phyloP scores from a whole-genome alignment of 2,113 vertebrate species.

The Leptocoma aspasia region DNA sequence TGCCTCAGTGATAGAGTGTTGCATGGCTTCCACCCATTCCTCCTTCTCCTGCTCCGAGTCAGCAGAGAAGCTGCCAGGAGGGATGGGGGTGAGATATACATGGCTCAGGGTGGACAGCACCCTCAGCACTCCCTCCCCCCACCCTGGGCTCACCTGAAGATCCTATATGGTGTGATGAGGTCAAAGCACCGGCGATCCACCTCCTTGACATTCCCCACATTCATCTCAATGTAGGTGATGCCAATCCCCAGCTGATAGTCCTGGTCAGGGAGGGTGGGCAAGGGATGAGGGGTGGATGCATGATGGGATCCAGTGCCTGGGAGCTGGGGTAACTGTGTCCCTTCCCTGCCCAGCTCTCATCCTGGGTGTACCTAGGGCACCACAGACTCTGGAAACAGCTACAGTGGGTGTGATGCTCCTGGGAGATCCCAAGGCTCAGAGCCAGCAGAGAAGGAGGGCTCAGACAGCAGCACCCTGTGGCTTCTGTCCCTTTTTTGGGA shows the following conservation, averaged over 20 bases:
- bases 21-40: slow-evolving; percentile 90
- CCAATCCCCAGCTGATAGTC: slow-evolving; percentile 86
- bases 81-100: background rate
- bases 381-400: background rate
- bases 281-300: no score
- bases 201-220: slow-evolving; percentile 90
- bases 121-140: no score
- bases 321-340: background rate
- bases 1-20: slow-evolving; percentile 80
- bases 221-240: slow-evolving; percentile 94
- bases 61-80: slow-evolving; percentile 77
- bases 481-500: background rate
- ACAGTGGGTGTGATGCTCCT: background rate
- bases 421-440: background rate
- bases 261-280: slow-evolving; percentile 48
- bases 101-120: background rate
- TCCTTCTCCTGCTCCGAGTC: slow-evolving; percentile 85
- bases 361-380: background rate
- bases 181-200: slow-evolving; percentile 86
- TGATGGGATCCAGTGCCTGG: background rate
- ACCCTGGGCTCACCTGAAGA: slow-evolving; percentile 79
- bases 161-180: slow-evolving; percentile 90
- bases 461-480: background rate
- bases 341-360: background rate
- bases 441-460: background rate